Evolutionary conservation across 2,888 invertebrate species (phyloP), one percentile per base, ranked within the genome.

Genomic region (Acrocera orbiculus): DNA sequence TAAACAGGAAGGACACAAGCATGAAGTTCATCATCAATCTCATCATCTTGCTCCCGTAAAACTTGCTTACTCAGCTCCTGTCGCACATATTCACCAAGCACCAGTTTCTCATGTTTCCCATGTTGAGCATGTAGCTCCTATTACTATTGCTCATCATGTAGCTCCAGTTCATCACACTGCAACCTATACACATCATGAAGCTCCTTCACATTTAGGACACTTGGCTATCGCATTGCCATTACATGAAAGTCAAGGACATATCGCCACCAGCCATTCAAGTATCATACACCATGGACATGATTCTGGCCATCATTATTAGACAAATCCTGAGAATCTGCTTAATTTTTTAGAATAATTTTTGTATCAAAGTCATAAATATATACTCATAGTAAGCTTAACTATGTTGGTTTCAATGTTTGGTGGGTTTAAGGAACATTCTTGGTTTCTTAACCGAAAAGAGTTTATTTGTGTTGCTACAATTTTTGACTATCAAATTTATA

Each of bases 1-100:
- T 22, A 51, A 52, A 13, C 51, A 53, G 13, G 57, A 57, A 39
- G 42, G 40, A 16, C 51, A 53, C 6, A 43, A 50, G 27, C 44
- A 47, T 34, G n/a, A n/a, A 24, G 22, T 17, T 4, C 16, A 13
- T 32, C 26, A n/a, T 13, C 16, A 24, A 13, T 4, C 33, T 6
- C 31, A 37, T 10, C 32, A 33, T 15, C 30, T 22, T 8, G 19
- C 27, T 13, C 36, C 32, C 20, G 23, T 30, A 5, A 20, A 29
- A 5, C 6, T 37, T 6, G 19, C 26, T 17, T 25, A 36, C 13
- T 19, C 20, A 3, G 26, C 25, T 30, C 29, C 33, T 9, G 11
- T 27, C 24, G 27, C 31, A 8, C 16, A 27, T 9, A 27, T 31
- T 26, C 27, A 27, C 13, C 17, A 25, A 2, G 26, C 32, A 8